Percentiles rank a stretch among this genome's conserved stretches.
phyloP scores from a whole-genome alignment of 2,888 invertebrate genomes.

The Acanthoscelides obtectus region DNA sequence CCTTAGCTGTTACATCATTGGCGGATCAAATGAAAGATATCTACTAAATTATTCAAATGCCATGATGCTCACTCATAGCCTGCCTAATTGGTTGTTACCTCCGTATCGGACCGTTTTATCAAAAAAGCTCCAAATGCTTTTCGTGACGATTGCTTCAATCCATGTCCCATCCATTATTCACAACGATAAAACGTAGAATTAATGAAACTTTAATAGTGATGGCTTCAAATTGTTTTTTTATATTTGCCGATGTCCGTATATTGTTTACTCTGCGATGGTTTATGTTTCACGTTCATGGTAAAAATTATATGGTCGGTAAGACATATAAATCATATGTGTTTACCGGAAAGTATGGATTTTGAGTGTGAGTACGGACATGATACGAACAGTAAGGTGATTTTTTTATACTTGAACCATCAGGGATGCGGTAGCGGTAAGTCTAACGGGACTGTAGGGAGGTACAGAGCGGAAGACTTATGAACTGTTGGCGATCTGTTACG shows the following conservation, averaged over 20 bases:
- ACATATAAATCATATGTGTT: not conserved
- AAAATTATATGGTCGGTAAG: not conserved
- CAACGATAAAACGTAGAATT: conserved; percentile 3
- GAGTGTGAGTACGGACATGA: too few species aligned
- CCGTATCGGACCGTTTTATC: not conserved
- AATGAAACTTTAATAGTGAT: conserved; percentile 6
- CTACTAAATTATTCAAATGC: not conserved
- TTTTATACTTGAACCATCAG: too few species aligned
- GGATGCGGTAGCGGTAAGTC: too few species aligned
- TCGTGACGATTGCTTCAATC: not conserved
- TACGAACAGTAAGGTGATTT: too few species aligned
- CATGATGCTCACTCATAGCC: not conserved
- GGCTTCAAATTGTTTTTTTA: not conserved
- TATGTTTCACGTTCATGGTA: not conserved
- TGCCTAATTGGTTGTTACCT: not conserved
- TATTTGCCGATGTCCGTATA: not conserved
- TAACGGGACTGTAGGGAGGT: too few species aligned
- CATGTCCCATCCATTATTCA: not conserved
- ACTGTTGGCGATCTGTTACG: too few species aligned
- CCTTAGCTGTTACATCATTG: not conserved
- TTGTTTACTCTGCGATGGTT: not conserved
- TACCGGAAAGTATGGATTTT: not conserved
- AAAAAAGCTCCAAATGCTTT: not conserved
- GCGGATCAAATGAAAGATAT: not conserved
- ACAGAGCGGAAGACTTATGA: too few species aligned